A percentile compares a stretch with the other conserved stretches of the same genome.
Evolutionary conservation across 2,888 invertebrate species (phyloP).

Genomic region (Phengaris alcon): DNA sequence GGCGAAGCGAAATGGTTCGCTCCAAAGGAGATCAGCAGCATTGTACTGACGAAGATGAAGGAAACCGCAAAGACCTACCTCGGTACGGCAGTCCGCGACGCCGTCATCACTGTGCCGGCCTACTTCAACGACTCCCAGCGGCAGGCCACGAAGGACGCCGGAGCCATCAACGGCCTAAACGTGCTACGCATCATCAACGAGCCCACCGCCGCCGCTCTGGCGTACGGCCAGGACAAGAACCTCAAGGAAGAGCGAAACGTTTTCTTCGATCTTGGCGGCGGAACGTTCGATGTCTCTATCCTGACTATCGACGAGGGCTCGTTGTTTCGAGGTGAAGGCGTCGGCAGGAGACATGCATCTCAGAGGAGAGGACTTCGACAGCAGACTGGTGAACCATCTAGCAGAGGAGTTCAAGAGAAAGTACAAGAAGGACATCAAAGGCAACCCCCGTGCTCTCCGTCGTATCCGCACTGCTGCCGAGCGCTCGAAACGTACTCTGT

Average conservation of each 20-base stretch:
- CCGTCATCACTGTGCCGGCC: conserved; percentile 89
- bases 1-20: conserved; percentile 82
- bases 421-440: conserved; percentile 83
- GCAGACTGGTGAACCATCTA: conserved; percentile 82
- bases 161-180: conserved; percentile 86
- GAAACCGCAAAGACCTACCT: conserved; percentile 86
- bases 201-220: conserved; percentile 87
- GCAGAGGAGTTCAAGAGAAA: conserved; percentile 86
- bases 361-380: conserved; percentile 86
- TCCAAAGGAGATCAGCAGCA: conserved; percentile 86
- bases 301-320: conserved; percentile 89
- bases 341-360: conserved; percentile 92
- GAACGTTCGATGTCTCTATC: conserved; percentile 90
- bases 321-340: conserved; percentile 88
- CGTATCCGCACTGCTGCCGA: conserved; percentile 87
- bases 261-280: conserved; percentile 82
- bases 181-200: conserved; percentile 91
- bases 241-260: conserved; percentile 82
- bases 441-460: conserved; percentile 83
- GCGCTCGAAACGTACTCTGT: conserved; percentile 86
- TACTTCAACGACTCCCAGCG: conserved; percentile 87
- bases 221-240: conserved; percentile 85
- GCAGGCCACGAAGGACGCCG: conserved; percentile 90
- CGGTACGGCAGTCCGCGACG: conserved; percentile 83
- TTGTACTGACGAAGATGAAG: conserved; percentile 78